Percentiles rank a stretch among this genome's conserved stretches.
phyloP scores from a whole-genome alignment of 2,797 vertebrate genomes.

The Brotogeris chrysoptera region DNA sequence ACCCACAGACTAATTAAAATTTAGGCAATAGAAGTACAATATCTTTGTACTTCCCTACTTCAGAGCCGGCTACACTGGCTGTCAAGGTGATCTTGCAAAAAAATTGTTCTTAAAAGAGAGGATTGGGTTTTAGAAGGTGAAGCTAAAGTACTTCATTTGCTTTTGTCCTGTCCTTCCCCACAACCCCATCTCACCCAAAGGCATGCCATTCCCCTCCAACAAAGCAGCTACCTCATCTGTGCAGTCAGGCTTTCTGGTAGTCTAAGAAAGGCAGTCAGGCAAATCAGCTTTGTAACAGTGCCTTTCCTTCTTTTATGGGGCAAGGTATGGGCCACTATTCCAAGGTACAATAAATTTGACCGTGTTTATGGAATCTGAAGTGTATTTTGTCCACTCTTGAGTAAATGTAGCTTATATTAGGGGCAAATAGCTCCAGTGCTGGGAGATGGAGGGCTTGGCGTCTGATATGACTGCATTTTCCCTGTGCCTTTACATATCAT shows the following conservation, averaged over 20 bases:
- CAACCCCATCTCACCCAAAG: background rate
- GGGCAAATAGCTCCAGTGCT: background rate
- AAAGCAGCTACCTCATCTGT: background rate
- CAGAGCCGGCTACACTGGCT: background rate
- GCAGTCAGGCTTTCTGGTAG: background rate
- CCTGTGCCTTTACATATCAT: background rate
- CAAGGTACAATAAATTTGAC: background rate
- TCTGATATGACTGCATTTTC: background rate
- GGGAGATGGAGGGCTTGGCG: background rate
- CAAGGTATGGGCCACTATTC: background rate
- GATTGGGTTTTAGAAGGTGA: background rate
- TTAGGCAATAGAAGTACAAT: background rate
- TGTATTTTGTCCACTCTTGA: background rate
- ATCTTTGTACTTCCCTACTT: conserved; percentile 19
- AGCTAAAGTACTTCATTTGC: background rate
- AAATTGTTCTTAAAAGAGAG: background rate
- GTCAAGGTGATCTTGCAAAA: background rate
- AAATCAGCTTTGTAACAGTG: background rate
- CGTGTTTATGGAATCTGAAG: background rate
- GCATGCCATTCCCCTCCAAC: background rate
- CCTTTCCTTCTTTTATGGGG: background rate
- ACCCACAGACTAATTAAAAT: conserved; percentile 24
- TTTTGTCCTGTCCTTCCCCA: background rate
- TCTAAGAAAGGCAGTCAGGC: background rate
- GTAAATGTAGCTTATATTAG: background rate